These are phyloP conservation scores for Dryobates pubescens DNA, from an alignment of 2,797 vertebrate species.

Conservation along the genomic window DNA sequence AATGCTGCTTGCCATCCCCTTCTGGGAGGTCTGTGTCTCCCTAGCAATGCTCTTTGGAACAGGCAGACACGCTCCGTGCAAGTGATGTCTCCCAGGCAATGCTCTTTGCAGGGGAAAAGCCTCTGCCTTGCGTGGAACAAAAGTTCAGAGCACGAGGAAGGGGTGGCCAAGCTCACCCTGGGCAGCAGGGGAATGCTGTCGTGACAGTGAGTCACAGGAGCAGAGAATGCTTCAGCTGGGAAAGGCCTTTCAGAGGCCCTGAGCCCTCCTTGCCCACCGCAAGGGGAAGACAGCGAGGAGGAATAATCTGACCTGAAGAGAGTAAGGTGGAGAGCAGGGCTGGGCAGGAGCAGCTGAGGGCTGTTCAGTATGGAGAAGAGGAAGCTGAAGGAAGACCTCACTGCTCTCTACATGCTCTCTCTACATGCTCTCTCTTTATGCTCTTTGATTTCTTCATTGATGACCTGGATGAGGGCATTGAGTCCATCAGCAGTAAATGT, in stretches of 20 bases:
- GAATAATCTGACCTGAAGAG: neutral
- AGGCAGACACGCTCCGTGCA: neutral
- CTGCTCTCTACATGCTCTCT: too few relatives aligned
- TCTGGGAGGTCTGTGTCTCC: neutral
- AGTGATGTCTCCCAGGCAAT: neutral
- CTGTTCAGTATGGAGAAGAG: too few relatives aligned
- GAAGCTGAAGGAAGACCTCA: too few relatives aligned
- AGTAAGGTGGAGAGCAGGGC: too few relatives aligned
- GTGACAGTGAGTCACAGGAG: neutral
- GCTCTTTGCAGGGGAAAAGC: neutral
- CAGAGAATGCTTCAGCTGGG: too few relatives aligned
- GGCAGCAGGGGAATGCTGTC: rapidly evolving
- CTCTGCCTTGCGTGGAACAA: neutral
- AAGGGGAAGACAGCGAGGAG: neutral
- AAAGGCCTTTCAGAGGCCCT: too few relatives aligned
- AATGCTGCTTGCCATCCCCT: neutral
- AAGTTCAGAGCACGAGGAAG: neutral
- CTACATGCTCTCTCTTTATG: too few relatives aligned
- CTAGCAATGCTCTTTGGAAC: constrained; percentile 3
- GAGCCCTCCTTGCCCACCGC: rapidly evolving
- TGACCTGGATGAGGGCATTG: too few relatives aligned
- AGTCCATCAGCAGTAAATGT: too few relatives aligned
- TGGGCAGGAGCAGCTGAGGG: too few relatives aligned
- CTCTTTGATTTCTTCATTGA: too few relatives aligned
- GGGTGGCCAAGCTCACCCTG: rapidly evolving